Conservation (phyloP, 2,797 vertebrate species). For the Sphaeramia orbicularis region DNA sequence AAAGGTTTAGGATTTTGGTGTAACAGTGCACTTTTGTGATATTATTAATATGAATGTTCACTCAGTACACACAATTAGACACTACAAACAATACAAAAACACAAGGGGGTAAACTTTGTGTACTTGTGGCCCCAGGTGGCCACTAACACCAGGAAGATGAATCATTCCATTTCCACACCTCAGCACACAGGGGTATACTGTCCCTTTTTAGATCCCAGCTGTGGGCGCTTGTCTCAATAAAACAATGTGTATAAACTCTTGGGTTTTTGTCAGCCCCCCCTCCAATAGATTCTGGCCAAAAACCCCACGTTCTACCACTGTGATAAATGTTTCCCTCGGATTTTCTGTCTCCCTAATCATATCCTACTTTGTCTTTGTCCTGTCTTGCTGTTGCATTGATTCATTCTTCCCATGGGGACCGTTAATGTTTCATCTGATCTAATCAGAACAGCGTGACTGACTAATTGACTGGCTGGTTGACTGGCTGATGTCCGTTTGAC, state of each 20-base stretch:
- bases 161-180: no score
- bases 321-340: not conserved
- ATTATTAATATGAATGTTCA: no score
- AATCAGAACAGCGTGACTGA: conserved; percentile 45
- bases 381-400: not conserved
- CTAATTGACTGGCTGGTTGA: conserved; percentile 31
- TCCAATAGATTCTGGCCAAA: no score
- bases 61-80: no score
- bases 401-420: not conserved
- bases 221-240: not conserved
- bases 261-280: no score
- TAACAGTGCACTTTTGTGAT: no score
- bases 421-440: conserved; percentile 44
- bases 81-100: no score
- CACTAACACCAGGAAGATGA: not conserved
- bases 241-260: no score
- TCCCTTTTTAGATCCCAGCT: not conserved
- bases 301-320: not conserved
- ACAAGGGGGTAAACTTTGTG: not conserved
- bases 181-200: no score
- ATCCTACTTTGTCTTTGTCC: conserved; percentile 5
- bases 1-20: no score
- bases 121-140: not conserved
- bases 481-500: conserved; percentile 35
- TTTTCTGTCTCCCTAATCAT: not conserved